Evolutionary conservation across 1,140 invertebrate genomes (phyloP), one percentile per base, ranked within the genome.

Genomic region (Oreohelix idahoensis): DNA sequence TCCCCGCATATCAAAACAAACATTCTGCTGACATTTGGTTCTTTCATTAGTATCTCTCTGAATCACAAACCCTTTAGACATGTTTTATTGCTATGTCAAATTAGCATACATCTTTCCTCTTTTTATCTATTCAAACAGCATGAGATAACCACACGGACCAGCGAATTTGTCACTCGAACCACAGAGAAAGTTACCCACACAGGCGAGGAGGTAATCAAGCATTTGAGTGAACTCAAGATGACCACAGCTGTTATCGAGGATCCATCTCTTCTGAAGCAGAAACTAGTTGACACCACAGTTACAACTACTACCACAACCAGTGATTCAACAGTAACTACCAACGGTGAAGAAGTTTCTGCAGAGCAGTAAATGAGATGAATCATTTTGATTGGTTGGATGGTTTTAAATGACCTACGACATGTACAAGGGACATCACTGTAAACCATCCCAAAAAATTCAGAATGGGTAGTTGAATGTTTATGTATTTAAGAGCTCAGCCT

Each of bases 171-270:
- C 1, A 80, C 80, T 4, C 73, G 45, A 63, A 82, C 80, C 26
- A 58, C 70, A 2, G 80, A 82, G 71, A 82, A 82, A 49, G 49
- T 75, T 42, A 75, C 71, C 71, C 80, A 82, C 51, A 53, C 80
- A 38, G 80, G 70, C 26, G 80, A 82, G 29, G 80, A 82, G 36
- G 71, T 82, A n/a, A 53, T 42, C 70, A 82, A 74, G 35, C 80
- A 82, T 11, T 36, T 82, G 20, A 82, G 80, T 82, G 80, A 82
- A 71, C 69, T 82, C 29, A 82, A 82, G 80, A 82, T 75, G 70
- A 74, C 80, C 13, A 82, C 80, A 26, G 80, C 80, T 10, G 51
- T 82, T 20, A 82, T 82, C 38, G 80, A 82, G 51, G 80, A 82
- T 29, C 80, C 80, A 39, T 32, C 70, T 42, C 69, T 82, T 20